Conservation (phyloP, 2,113 vertebrate genomes). For the Ornithorhynchus anatinus region DNA sequence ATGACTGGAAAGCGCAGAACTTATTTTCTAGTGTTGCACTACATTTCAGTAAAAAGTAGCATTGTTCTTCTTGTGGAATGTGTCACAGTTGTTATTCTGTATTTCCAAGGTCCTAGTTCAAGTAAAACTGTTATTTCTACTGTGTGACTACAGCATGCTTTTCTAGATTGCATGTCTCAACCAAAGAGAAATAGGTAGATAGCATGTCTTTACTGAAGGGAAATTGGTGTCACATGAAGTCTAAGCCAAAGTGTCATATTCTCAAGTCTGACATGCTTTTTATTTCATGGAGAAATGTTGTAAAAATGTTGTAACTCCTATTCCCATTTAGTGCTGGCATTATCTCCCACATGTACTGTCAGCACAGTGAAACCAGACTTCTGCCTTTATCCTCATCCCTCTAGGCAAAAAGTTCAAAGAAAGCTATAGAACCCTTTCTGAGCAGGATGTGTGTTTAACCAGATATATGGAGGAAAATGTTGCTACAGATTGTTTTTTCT, state of each 20-base stretch:
- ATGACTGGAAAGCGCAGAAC: too few species aligned
- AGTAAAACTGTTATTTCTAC: too few species aligned
- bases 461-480: neutral
- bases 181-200: too few species aligned
- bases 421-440: neutral
- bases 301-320: neutral
- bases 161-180: neutral
- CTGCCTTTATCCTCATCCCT: neutral
- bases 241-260: neutral
- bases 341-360: neutral
- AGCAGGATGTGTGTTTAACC: neutral
- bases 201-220: too few species aligned
- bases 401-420: neutral
- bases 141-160: neutral
- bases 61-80: too few species aligned
- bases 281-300: neutral
- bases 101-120: too few species aligned
- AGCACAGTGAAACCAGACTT: neutral
- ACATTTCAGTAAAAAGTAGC: too few species aligned
- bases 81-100: too few species aligned
- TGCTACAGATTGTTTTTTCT: neutral
- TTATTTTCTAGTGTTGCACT: too few species aligned
- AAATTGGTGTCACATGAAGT: neutral
- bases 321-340: neutral
- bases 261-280: neutral